Evolutionary conservation across 2,113 vertebrate genomes (phyloP).

Genomic region (Corythornis vintsioides): DNA sequence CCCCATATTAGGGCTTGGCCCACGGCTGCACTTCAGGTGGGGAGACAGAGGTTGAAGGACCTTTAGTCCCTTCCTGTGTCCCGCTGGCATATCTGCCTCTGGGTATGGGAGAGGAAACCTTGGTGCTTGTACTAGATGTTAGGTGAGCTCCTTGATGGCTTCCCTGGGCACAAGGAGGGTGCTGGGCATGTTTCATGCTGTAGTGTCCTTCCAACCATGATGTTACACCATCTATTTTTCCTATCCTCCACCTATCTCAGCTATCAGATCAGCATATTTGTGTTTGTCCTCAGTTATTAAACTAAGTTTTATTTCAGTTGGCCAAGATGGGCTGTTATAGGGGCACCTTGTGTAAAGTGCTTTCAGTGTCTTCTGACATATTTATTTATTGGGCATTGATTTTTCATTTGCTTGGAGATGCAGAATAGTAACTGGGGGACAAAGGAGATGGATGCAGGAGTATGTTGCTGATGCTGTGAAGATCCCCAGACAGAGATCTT

Average conservation of each 20-base stretch:
- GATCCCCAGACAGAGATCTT: neutral
- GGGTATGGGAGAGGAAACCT: neutral
- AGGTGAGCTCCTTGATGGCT: neutral
- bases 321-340: neutral
- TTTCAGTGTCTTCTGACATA: neutral
- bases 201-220: neutral
- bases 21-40: accelerated
- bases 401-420: neutral
- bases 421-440: neutral
- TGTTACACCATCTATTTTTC: neutral
- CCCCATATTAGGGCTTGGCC: accelerated
- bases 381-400: neutral
- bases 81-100: neutral
- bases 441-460: neutral
- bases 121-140: neutral
- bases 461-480: neutral
- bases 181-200: neutral
- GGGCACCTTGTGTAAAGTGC: neutral
- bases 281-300: neutral
- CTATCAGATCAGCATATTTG: neutral
- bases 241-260: accelerated
- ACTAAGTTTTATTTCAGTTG: neutral
- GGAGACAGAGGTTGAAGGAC: neutral
- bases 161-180: neutral
- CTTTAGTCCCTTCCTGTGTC: neutral